Conservation (phyloP, 1,140 invertebrate genomes). For the Zaprionus lachaisei region DNA sequence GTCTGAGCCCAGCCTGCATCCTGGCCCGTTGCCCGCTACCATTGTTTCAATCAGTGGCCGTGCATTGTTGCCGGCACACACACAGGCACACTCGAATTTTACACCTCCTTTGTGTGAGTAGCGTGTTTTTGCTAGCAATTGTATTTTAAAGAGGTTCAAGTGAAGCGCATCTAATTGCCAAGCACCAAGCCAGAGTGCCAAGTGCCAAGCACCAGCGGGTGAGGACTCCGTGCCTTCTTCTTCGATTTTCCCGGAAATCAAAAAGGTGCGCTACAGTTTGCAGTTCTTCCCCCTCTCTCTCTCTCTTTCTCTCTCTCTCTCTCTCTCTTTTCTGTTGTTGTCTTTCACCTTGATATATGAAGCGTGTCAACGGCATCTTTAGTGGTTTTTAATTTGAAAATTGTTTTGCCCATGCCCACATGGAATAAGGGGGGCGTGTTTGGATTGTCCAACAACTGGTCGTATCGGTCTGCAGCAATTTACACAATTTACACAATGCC, state of each 20-base stretch:
- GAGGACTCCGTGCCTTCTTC: background rate
- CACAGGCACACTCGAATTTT: conserved; percentile 64
- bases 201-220: conserved; percentile 45
- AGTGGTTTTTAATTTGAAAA: conserved; percentile 82
- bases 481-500: conserved; percentile 40
- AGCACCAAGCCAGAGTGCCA: conserved; percentile 55
- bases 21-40: conserved; percentile 55
- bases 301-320: background rate
- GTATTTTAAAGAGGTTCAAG: conserved; percentile 82
- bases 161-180: conserved; percentile 82
- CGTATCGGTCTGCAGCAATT: background rate
- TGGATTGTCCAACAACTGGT: conserved; percentile 78
- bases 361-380: conserved; percentile 80
- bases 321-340: background rate
- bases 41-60: conserved; percentile 76
- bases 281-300: background rate
- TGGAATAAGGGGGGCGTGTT: conserved; percentile 36
- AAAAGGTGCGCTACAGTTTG: conserved; percentile 60
- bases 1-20: conserved; percentile 46
- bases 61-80: conserved; percentile 73
- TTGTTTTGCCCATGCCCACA: conserved; percentile 70
- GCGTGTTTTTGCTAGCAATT: conserved; percentile 61
- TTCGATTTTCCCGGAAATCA: conserved; percentile 74
- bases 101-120: conserved; percentile 73
- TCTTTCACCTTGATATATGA: conserved; percentile 68